Evolutionary conservation across 2,888 invertebrate species (phyloP), one percentile per base, ranked within the genome.

Genomic region (Isoperla grammatica): DNA sequence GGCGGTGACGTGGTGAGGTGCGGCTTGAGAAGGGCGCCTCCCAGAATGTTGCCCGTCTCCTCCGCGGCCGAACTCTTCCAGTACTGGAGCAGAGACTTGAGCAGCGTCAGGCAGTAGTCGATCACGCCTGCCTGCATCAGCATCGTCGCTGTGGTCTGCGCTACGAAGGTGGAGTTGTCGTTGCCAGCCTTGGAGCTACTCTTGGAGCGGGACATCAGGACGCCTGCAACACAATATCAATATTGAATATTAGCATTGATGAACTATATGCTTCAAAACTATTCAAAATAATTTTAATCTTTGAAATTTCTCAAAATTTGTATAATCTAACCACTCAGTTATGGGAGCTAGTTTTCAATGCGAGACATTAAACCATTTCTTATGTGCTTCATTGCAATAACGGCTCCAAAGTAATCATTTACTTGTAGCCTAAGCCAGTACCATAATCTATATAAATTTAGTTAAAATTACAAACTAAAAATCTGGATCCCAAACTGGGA

Each of bases 1-100:
- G 95, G 95, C 48, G 91, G 84, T 0, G 92, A 85, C 37, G 87
- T 84, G 1, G 87, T 84, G 12, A 88, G 84, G 67, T 88, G 88
- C 42, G 91, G 88, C 71, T 91, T 94, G 43, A 96, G 74, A 43
- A 95, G 76, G 70, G 82, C 86, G 42, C 86, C 87, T 17, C 79
- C 82, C 0, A 83, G 37, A 2, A 57, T 57, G 22, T 58, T 58
- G 42, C 61, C 57, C 35, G 56, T 45, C 22, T 65, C 65, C 20
- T 65, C 65, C n/a, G 59, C 37, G 13, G 57, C 46, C 9, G 64
- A 55, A 22, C 65, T 75, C 69, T 86, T 86, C 91, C 92, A 93
- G 71, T 90, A 88, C 5, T 86, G 84, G 64, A 90, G 75, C 19
- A 91, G 74, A 0, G 85, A 79, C 69, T 86, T 85, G 54, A 90